A percentile compares a stretch with the other conserved stretches of the same genome.
These are phyloP conservation scores for Trachemys scripta DNA, from an alignment of 2,113 vertebrate genomes.

Conservation along the genomic window DNA sequence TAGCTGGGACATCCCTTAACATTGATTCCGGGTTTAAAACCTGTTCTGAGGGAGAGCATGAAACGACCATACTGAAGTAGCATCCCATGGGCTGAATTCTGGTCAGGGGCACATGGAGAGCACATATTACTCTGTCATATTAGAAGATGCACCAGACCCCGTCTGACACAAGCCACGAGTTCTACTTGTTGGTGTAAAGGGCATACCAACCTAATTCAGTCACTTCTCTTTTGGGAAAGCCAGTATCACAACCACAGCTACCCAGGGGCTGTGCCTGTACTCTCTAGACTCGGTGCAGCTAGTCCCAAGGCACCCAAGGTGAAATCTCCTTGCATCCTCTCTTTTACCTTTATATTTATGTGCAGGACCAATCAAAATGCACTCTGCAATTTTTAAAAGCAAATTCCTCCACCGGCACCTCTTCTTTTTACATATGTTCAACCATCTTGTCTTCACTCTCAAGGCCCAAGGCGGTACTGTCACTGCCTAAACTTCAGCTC, in stretches of 20 bases:
- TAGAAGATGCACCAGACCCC: background rate
- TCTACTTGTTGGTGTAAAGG: background rate
- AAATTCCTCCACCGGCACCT: background rate
- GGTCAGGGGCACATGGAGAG: background rate
- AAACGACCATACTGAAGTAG: background rate
- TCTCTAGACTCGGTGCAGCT: background rate
- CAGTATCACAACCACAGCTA: background rate
- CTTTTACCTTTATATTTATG: background rate
- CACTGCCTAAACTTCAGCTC: background rate
- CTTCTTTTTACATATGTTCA: background rate
- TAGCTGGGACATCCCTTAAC: background rate
- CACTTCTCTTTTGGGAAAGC: background rate
- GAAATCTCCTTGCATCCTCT: no score
- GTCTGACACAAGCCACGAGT: background rate
- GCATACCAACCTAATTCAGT: background rate
- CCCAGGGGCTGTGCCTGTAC: background rate
- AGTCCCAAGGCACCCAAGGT: background rate
- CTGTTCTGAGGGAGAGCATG: background rate
- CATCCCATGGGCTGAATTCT: background rate
- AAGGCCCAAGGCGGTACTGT: fast-evolving
- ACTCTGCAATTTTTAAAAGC: background rate
- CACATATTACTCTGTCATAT: fast-evolving
- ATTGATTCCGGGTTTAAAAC: background rate
- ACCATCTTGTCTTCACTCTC: background rate
- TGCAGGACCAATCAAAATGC: background rate